Percentiles rank a stretch among this genome's conserved stretches.
Conservation (phyloP, 2,888 invertebrate species). For the Macroteleia sp. region DNA sequence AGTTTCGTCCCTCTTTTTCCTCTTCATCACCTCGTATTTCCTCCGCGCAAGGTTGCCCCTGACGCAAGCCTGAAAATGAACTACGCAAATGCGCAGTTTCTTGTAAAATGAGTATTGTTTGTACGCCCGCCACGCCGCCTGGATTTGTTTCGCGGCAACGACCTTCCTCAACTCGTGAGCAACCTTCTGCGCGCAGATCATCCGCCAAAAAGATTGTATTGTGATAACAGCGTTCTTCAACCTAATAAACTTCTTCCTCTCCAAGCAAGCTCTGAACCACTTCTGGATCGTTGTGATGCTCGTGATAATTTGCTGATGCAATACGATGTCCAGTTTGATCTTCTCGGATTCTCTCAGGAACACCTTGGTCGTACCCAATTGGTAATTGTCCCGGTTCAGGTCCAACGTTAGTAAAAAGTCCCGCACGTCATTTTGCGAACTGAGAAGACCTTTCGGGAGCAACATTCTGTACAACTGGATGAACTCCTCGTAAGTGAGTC, state of each 20-base stretch:
- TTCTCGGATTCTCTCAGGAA: constrained; percentile 97
- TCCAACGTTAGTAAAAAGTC: constrained; percentile 93
- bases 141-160: constrained; percentile 88
- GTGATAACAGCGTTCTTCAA: constrained; percentile 89
- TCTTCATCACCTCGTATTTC: constrained; percentile 84
- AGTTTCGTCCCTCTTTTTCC: constrained; percentile 66
- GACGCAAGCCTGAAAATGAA: constrained; percentile 89
- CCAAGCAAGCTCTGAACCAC: constrained; percentile 93
- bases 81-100: no score
- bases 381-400: constrained; percentile 95
- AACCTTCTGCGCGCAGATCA: constrained; percentile 87
- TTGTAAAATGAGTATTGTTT: constrained; percentile 88
- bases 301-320: constrained; percentile 97
- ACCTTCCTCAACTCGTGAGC: constrained; percentile 84
- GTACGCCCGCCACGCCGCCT: constrained; percentile 91
- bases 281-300: constrained; percentile 96
- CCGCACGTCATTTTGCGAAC: constrained; percentile 93
- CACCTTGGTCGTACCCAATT: constrained; percentile 94
- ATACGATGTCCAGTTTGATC: constrained; percentile 93
- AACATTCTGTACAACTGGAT: constrained; percentile 96
- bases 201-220: constrained; percentile 90
- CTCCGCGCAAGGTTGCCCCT: constrained; percentile 88
- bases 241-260: constrained; percentile 90
- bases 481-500: constrained; percentile 97
- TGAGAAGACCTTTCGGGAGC: constrained; percentile 93